Evolutionary conservation across 2,888 invertebrate genomes (phyloP).

Genomic region (Falcaria lacertinaria): DNA sequence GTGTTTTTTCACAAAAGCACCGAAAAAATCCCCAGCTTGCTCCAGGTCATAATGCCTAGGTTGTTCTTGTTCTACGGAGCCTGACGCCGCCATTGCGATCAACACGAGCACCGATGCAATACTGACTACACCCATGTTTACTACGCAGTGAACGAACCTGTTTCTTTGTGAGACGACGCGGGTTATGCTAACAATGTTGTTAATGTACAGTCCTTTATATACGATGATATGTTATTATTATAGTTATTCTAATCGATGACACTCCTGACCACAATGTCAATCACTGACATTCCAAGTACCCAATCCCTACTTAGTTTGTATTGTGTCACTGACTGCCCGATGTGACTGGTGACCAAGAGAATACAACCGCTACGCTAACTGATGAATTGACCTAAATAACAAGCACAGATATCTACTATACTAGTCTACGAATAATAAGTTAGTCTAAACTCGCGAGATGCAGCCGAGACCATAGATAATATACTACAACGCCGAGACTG

Average conservation of each 20-base stretch:
- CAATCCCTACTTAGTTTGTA: too few relatives aligned
- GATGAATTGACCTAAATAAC: too few relatives aligned
- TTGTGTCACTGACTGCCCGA: too few relatives aligned
- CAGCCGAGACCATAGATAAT: too few relatives aligned
- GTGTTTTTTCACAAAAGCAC: constrained; percentile 31
- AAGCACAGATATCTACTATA: too few relatives aligned
- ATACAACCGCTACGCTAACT: too few relatives aligned
- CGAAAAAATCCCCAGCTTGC: constrained; percentile 29
- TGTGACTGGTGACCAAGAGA: too few relatives aligned
- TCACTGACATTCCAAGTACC: too few relatives aligned
- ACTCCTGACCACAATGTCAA: neutral
- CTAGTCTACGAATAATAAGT: too few relatives aligned
- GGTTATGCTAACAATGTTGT: neutral
- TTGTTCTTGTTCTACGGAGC: neutral
- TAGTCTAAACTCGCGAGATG: too few relatives aligned
- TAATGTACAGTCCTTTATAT: neutral
- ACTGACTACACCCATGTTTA: constrained; percentile 13
- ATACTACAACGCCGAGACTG: too few relatives aligned
- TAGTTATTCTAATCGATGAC: neutral
- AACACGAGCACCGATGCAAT: constrained; percentile 12
- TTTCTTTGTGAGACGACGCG: neutral
- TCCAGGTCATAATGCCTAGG: constrained; percentile 27
- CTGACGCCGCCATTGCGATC: constrained; percentile 19
- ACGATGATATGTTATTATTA: neutral
- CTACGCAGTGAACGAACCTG: neutral